These are phyloP conservation scores for Nesometra sesokonis DNA, from an alignment of 35 echinoderm and acorn worm genomes.

Conservation along the genomic window DNA sequence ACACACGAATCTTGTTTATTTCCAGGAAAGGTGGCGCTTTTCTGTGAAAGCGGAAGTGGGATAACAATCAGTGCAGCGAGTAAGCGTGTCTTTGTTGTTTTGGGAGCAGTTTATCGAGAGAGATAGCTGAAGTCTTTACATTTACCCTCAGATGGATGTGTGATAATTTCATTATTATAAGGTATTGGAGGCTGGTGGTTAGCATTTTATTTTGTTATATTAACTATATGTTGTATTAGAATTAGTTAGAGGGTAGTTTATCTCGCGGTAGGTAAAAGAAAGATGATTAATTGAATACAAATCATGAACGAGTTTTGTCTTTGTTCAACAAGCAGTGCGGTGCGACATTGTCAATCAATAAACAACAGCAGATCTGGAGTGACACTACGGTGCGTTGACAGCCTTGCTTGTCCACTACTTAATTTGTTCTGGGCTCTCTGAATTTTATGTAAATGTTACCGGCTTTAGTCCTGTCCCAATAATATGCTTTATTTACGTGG, in stretches of 20 bases:
- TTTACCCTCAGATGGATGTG: background rate
- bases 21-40: background rate
- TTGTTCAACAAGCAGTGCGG: background rate
- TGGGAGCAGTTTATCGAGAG: background rate
- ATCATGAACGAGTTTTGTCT: background rate
- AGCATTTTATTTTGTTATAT: background rate
- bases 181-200: background rate
- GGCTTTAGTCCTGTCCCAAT: no score
- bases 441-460: background rate
- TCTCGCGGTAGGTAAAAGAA: background rate
- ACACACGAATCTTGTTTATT: background rate
- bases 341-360: background rate
- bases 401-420: background rate
- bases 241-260: background rate
- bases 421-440: background rate
- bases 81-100: background rate
- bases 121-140: background rate
- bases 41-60: background rate
- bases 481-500: no score
- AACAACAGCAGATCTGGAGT: background rate
- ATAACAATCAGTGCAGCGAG: background rate
- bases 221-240: background rate
- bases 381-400: background rate
- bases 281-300: background rate
- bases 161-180: background rate